A percentile compares a stretch with the other conserved stretches of the same genome.
These are phyloP conservation scores for Sebastes diaconus DNA, from an alignment of 2,797 vertebrate genomes.

Conservation along the genomic window DNA sequence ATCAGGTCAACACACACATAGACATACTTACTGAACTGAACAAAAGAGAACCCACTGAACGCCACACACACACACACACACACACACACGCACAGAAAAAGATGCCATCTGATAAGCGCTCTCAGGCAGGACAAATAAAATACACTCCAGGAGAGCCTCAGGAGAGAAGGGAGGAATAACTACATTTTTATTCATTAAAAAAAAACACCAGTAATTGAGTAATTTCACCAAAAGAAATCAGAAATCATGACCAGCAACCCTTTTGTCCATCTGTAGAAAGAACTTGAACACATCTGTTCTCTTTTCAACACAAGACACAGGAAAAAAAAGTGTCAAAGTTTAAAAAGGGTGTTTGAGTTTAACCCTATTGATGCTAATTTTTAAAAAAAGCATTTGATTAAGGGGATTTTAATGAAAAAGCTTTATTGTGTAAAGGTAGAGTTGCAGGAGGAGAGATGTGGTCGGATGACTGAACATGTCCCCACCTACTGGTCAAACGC, in stretches of 20 bases:
- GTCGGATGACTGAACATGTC: constrained; percentile 35
- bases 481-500: constrained; percentile 65
- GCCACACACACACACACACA: constrained; percentile 15
- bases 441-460: background rate
- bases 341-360: background rate
- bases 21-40: constrained; percentile 69
- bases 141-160: constrained; percentile 35
- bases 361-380: background rate
- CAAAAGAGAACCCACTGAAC: constrained; percentile 61
- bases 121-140: constrained; percentile 55
- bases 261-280: background rate
- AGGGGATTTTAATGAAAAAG: background rate
- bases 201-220: background rate
- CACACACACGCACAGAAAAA: constrained; percentile 7
- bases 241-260: background rate
- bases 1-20: constrained; percentile 80
- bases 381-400: background rate
- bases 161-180: constrained; percentile 16
- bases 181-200: background rate
- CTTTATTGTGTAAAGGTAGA: background rate
- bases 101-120: constrained; percentile 58
- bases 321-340: background rate
- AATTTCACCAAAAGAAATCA: background rate
- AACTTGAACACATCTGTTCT: background rate
- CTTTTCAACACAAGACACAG: background rate